Percentiles rank a stretch among this genome's conserved stretches.
Evolutionary conservation across 2,113 vertebrate genomes (phyloP).

Genomic region (Semicossyphus pulcher): DNA sequence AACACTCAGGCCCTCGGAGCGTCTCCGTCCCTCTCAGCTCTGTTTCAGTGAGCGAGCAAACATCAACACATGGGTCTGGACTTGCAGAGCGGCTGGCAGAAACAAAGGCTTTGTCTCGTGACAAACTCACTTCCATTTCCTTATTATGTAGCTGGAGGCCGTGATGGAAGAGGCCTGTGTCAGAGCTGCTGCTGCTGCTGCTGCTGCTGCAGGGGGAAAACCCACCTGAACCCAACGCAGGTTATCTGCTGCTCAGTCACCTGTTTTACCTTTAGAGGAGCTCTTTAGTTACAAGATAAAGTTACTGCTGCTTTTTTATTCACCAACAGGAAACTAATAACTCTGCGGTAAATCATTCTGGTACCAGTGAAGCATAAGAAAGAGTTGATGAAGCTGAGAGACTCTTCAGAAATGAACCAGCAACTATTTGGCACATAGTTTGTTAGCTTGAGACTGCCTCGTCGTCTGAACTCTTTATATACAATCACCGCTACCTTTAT

Average conservation of each 20-base stretch:
- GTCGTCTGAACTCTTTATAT: too few relatives aligned
- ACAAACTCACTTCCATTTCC: slow-evolving; percentile 86
- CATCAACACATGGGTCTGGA: slow-evolving; percentile 74
- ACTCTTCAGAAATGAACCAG: too few relatives aligned
- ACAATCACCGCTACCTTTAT: too few relatives aligned
- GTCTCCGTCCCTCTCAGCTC: not conserved
- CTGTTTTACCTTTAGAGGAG: not conserved
- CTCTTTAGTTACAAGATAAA: too few relatives aligned
- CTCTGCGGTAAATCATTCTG: too few relatives aligned
- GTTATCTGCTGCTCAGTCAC: too few relatives aligned
- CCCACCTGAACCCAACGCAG: not conserved
- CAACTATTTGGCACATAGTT: too few relatives aligned
- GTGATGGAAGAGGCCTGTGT: slow-evolving; percentile 48
- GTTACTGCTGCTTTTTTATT: too few relatives aligned
- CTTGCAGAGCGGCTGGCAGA: slow-evolving; percentile 67
- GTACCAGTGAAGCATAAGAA: too few relatives aligned
- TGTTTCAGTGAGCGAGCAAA: slow-evolving; percentile 41
- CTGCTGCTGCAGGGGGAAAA: not conserved
- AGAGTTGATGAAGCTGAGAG: too few relatives aligned
- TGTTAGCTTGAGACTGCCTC: too few relatives aligned
- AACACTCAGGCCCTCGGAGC: not conserved
- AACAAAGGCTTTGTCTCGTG: slow-evolving; percentile 80
- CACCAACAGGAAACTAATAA: too few relatives aligned
- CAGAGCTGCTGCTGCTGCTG: slow-evolving; percentile 8
- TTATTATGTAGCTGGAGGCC: slow-evolving; percentile 83